Conservation (phyloP, 2,113 vertebrate genomes). For the Gorsachius goisagi region DNA sequence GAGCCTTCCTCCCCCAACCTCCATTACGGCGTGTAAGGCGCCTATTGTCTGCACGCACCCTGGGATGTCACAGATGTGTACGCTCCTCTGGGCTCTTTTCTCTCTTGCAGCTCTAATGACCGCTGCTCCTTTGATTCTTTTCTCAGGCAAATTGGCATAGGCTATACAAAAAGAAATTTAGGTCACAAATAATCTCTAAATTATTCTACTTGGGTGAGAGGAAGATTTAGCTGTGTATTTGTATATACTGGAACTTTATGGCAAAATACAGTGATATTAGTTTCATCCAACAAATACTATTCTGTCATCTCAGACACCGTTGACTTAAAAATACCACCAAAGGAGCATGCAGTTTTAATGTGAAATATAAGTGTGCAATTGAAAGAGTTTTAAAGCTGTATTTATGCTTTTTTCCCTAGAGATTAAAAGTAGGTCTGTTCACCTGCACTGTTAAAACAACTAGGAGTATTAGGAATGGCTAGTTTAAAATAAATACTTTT, state of each 20-base stretch:
- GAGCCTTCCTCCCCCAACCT: neutral
- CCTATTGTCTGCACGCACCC: constrained; percentile 31
- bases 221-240: neutral
- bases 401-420: neutral
- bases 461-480: neutral
- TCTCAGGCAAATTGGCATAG: constrained; percentile 2
- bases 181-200: constrained; percentile 6
- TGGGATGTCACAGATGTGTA: constrained; percentile 55
- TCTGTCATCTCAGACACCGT: neutral
- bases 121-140: neutral
- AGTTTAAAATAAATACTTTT: neutral
- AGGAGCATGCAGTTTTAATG: neutral
- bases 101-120: constrained; percentile 7
- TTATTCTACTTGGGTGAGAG: neutral
- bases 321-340: neutral
- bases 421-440: neutral
- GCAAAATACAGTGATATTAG: neutral
- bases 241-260: neutral
- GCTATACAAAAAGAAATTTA: neutral
- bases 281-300: neutral
- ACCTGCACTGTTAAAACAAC: neutral
- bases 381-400: neutral
- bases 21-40: neutral
- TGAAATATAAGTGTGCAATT: neutral
- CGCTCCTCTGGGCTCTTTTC: constrained; percentile 9